Base-by-base conservation (phyloP, 64 coral and sea anemone species). In the Stylophora pistillata region DNA sequence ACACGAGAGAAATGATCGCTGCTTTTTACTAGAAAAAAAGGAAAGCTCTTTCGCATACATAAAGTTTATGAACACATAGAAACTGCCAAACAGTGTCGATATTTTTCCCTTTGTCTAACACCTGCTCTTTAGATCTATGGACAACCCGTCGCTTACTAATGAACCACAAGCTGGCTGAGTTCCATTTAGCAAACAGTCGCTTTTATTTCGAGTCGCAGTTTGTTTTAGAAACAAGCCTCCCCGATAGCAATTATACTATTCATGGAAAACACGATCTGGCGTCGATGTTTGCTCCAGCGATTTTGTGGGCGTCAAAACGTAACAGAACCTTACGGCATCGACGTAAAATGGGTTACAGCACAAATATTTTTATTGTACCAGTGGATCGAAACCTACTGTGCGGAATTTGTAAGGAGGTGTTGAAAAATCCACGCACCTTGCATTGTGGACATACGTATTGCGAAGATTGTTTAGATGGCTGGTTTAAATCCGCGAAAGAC, bases 401-500 rank as follows among this genome's bases (percentile, higher is more conserved):
- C 72, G 92, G 91, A 54, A 93, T 97, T 55, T 97, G 95, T 56
- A 82, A 91, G 37, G 95, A 84, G 53, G 95, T 97, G 17, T 90
- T 97, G 29, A 81, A 93, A 72, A 93, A 93, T 18, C 91, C 95
- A 10, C 71, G 93, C 0, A 64, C 86, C 31, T 90, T 88, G 17
- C 47, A 91, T 53, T 96, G 95, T 55, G 95, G 95, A 34, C 95
- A 96, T 87, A 93, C 95, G 34, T 96, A 86, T 75, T 96, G 95
- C 53, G 87, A 93, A 34, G 91, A 87, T 56, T 96, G 95, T 76
- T 90, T 92, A 34, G 81, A 86, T 57, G 16, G 41, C 30, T 92
- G 81, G 90, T n/a, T 92, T 1, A 71, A 64, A 23, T 41, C 29
- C 15, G 30, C 47, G 30, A 26, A 30, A 18, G 27, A 77, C 5